Evolutionary conservation across 2,113 vertebrate species (phyloP), one percentile per base, ranked within the genome.

Genomic region (Synodontis membranacea): DNA sequence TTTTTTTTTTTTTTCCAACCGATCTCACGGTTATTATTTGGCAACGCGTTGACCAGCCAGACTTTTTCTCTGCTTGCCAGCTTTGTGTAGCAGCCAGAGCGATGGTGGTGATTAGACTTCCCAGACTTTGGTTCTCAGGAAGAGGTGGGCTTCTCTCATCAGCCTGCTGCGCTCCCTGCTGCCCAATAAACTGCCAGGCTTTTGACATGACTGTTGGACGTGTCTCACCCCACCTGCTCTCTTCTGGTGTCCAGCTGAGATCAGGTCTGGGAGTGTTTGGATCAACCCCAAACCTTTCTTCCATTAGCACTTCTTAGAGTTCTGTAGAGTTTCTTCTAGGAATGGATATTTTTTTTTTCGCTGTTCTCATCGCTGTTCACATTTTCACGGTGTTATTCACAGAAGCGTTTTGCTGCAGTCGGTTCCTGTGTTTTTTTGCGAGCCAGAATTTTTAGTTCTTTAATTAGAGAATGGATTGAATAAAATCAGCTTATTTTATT

Each of bases 151-250:
- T 84, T 75, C 76, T 90, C 89, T 87, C 89, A 86, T 90, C 90
- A 89, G 90, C 84, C 92, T 91, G 87, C 86, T 89, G 68, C 50
- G 86, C 90, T 46, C 75, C 91, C 91, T 87, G 91, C 89, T 93
- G 91, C 91, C 88, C 89, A 88, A 83, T 85, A 88, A 84, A 89
- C 90, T 91, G 88, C 87, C 89, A 88, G 80, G 82, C 84, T 37
- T 86, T 88, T 90, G 90, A 88, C 90, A 87, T 87, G 86, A 86
- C 82, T 80, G 88, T 88, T 88, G 86, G 89, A 87, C 79, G 42
- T 84, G 88, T 84, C 85, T 86, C 66, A 88, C 84, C 86, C 86
- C 88, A 88, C 89, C 87, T 88, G 87, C 88, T 87, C 86, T 66
- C 48, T 39, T 81, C 76, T 66, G 3, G 56, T 86, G 44, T 64